phyloP scores from a whole-genome alignment of 2,797 vertebrate genomes.

The Cygnus olor region DNA sequence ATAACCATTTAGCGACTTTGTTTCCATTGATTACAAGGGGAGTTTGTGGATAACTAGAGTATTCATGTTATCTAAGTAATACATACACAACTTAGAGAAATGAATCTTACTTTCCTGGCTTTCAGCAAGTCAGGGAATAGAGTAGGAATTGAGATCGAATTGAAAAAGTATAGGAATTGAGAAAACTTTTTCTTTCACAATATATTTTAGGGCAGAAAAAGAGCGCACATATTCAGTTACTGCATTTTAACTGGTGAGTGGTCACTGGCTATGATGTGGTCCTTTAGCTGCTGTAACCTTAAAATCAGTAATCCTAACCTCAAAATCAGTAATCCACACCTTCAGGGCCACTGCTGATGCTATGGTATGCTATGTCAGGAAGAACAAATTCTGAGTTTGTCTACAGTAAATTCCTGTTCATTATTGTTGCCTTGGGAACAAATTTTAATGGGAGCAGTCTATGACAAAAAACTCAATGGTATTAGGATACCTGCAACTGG shows the following conservation, averaged over 20 bases:
- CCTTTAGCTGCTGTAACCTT: background rate
- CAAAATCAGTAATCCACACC: background rate
- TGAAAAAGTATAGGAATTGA: no score
- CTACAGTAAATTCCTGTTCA: background rate
- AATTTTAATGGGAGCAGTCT: background rate
- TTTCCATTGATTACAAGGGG: background rate
- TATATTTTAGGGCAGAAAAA: background rate
- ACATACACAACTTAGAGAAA: background rate
- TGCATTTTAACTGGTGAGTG: background rate
- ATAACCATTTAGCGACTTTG: background rate
- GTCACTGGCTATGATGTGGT: background rate
- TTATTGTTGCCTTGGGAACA: background rate
- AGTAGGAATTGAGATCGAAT: no score
- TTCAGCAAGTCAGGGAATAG: background rate
- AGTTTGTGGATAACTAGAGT: background rate
- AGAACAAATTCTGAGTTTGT: background rate
- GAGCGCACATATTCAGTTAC: background rate
- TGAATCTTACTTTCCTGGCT: background rate
- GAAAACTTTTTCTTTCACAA: background rate
- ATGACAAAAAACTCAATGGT: background rate
- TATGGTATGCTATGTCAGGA: background rate
- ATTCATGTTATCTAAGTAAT: background rate
- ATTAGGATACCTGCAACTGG: background rate
- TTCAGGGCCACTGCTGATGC: background rate
- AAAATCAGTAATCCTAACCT: background rate